Base-by-base conservation (phyloP, 2,888 invertebrate genomes). In the Drosophila mimetica region DNA sequence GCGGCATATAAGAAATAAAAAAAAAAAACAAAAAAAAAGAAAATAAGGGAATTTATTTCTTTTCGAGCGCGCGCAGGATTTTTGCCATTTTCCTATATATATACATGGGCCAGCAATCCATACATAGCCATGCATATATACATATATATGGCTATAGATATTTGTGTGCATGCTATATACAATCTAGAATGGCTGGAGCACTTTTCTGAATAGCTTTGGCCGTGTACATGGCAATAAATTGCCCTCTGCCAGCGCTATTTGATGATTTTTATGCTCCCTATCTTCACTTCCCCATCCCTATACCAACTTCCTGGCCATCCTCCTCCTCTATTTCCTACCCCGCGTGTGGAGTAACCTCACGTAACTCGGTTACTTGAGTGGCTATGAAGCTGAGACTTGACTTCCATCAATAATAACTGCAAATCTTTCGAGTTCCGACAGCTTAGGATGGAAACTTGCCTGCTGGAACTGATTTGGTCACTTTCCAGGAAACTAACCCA, bases 61-160 rank as follows among this genome's bases (percentile, higher is more conserved):
- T 71, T 71, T 86, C 42, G 65, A 79, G 74, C 72, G 76, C 71
- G 79, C 84, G 85, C 81, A 77, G 82, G 78, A 86, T 86, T 88
- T 83, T 76, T 71, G 73, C 53, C 71, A 83, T 70, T 79, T 75
- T 77, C 75, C 75, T 69, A 85, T 85, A 86, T 63, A 67, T 46
- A 48, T 39, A 37, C 16, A 55, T 50, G 64, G 64, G 28, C 22
- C 20, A 47, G 46, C 34, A 36, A 39, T 34, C 50, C 30, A 64
- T 65, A 67, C 22, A 51, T 69, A 41, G 47, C 32, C 32, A 37
- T 28, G 44, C 20, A 64, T 39, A 42, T 18, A 42, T 30, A 55
- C 30, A 20, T 42, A 37, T 32, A 44, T 32, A 34, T 37, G 28
- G 34, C 42, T 44, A 57, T 64, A 44, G 48, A 57, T 64, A 55